Evolutionary conservation across 2,797 vertebrate genomes (phyloP).

Genomic region (Neostethus bicornis): DNA sequence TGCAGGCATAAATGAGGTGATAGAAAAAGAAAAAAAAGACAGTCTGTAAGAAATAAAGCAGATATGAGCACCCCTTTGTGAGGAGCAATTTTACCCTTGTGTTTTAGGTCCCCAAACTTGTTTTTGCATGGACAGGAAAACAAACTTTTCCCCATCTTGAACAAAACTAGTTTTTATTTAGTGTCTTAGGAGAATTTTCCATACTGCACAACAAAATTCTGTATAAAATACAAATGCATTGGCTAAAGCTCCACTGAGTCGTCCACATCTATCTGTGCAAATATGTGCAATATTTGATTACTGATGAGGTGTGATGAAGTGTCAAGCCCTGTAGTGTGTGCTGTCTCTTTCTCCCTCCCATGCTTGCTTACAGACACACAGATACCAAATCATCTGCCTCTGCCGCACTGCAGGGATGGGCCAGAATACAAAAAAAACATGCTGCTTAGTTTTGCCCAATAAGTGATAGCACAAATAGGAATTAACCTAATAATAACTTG

Average conservation of each 20-base stretch:
- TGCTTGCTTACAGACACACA: conserved; percentile 40
- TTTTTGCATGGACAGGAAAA: conserved; percentile 33
- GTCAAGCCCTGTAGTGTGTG: conserved; percentile 62
- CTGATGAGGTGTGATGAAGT: conserved; percentile 66
- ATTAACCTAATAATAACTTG: conserved; percentile 21
- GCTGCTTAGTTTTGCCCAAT: conserved; percentile 46
- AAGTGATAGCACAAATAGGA: conserved; percentile 10
- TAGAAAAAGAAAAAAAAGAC: too few relatives aligned
- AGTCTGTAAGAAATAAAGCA: conserved; percentile 34
- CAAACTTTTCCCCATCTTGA: conserved; percentile 17
- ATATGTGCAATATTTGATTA: conserved; percentile 65
- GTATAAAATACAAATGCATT: neutral
- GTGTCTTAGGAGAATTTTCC: neutral
- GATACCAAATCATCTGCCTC: conserved; percentile 66
- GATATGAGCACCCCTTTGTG: conserved; percentile 37
- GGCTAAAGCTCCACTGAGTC: neutral
- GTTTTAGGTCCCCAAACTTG: conserved; percentile 32
- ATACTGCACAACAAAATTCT: neutral
- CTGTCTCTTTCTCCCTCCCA: conserved; percentile 34
- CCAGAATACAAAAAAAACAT: conserved; percentile 70
- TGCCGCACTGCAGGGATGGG: conserved; percentile 80
- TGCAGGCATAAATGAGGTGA: conserved; percentile 9
- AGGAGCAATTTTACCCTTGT: conserved; percentile 43
- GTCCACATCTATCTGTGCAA: conserved; percentile 39
- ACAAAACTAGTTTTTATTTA: conserved; percentile 28